These are phyloP conservation scores for Enoplosus armatus DNA, from an alignment of 2,797 vertebrate species.

Conservation along the genomic window DNA sequence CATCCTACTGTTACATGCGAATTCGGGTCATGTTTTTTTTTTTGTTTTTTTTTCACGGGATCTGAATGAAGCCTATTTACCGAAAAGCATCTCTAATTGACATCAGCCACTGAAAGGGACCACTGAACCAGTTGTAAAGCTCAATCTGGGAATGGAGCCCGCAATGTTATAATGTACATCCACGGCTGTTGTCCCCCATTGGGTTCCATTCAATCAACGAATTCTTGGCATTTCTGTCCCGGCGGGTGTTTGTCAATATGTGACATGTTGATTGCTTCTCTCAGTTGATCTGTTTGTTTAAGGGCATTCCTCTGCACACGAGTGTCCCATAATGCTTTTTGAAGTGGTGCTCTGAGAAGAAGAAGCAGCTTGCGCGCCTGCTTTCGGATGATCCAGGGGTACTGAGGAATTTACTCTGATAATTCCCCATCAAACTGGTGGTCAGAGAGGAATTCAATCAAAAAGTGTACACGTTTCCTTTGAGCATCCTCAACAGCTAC, in stretches of 20 bases:
- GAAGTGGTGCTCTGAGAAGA: constrained; percentile 20
- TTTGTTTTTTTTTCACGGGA: too few relatives aligned
- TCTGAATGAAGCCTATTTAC: constrained; percentile 62
- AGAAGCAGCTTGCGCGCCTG: not conserved
- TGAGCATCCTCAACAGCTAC: constrained; percentile 37
- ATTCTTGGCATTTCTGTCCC: constrained; percentile 66
- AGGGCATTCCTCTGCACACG: constrained; percentile 59
- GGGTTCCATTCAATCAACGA: constrained; percentile 58
- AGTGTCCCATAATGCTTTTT: constrained; percentile 48
- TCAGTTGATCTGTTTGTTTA: constrained; percentile 65
- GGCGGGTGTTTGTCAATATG: constrained; percentile 65
- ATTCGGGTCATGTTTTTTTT: constrained; percentile 56
- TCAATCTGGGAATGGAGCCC: constrained; percentile 54
- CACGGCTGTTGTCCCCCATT: constrained; percentile 37
- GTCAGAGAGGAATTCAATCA: constrained; percentile 28
- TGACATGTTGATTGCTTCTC: constrained; percentile 63
- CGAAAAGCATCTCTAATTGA: constrained; percentile 69
- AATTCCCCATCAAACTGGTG: constrained; percentile 39
- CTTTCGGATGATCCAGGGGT: constrained; percentile 8
- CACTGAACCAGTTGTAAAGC: constrained; percentile 61
- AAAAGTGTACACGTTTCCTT: constrained; percentile 24
- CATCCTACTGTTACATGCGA: constrained; percentile 40
- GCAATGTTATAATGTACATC: constrained; percentile 56
- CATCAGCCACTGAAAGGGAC: constrained; percentile 67
- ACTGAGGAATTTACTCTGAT: constrained; percentile 16